Evolutionary conservation across 2,113 vertebrate species (phyloP), one percentile per base, ranked within the genome.

Genomic region (Ellobius talpinus): DNA sequence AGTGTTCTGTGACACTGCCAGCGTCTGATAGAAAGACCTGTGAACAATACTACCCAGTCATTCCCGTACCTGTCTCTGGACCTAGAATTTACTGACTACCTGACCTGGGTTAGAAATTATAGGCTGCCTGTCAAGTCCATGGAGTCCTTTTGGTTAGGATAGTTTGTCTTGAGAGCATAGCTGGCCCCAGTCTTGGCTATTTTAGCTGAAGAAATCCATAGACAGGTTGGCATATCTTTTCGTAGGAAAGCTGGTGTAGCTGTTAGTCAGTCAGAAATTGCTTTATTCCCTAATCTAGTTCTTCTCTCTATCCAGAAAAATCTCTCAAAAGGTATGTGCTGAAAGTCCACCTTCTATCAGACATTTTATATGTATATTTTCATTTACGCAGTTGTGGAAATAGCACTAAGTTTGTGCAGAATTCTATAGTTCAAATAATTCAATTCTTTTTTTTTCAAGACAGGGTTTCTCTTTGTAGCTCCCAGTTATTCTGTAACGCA

Each of bases 141-240:
- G 19, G 70, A 81, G 50, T 87, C 94, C 58, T 72, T 91, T 86
- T 33, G 50, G 14, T 91, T 42, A 84, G 33, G 3, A 42, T 61
- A 93, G 24, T 68, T 94, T 96, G 89, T 33, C 47, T 55, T 78
- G 31, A 93, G 31, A 84, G 8, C 63, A 92, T 61, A 82, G 4
- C 36, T 91, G 42, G 70, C 50, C 55, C 8, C 7, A 1, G 61
- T 47, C 47, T 91, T 68, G 42, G 73, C 72, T 61, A 17, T 47
- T 97, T 97, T 90, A 85, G 55, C 72, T 93, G 81, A 90, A 94
- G n/a, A 39, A 50, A 89, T 76, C 77, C 26, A 3, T 79, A 70
- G 6, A 21, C 13, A 16, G 55, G 29, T 81, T 77, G 31, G 66
- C 61, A 42, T 4, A 42, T 4, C 66, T 5, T 91, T 42, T 74